These are phyloP conservation scores for Diadumene lineata DNA, from an alignment of 92 coral and sea anemone species.

Conservation along the genomic window DNA sequence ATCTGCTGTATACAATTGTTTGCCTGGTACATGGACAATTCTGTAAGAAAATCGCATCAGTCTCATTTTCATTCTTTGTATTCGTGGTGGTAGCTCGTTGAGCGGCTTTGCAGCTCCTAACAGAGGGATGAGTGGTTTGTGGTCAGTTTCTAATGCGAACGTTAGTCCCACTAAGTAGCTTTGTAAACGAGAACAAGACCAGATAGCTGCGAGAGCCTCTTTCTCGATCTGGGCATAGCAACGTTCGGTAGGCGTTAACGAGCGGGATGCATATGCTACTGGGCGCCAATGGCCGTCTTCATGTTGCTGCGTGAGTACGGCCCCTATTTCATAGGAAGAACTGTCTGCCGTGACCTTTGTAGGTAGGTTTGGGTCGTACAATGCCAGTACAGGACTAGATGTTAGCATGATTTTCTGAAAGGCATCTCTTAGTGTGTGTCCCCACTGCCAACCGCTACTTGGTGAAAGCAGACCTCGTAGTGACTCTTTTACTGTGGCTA, in stretches of 20 bases:
- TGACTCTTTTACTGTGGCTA: too few species aligned
- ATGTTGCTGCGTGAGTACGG: background rate
- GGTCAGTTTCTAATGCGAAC: conserved; percentile 29
- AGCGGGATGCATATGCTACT: conserved; percentile 24
- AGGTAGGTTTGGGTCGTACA: conserved; percentile 14
- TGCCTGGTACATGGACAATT: conserved; percentile 33
- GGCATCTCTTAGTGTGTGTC: too few species aligned
- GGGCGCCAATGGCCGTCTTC: conserved; percentile 13
- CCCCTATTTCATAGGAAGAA: conserved; percentile 8
- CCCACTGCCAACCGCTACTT: too few species aligned
- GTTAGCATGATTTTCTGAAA: too few species aligned
- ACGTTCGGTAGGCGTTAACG: conserved; percentile 7
- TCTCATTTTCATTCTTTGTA: conserved; percentile 36
- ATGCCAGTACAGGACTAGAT: conserved; percentile 7
- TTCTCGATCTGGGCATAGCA: conserved; percentile 40
- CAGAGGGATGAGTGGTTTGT: conserved; percentile 35
- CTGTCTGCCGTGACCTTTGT: conserved; percentile 25
- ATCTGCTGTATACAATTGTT: conserved; percentile 48
- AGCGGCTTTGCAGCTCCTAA: conserved; percentile 25
- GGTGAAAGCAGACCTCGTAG: too few species aligned
- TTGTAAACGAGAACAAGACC: conserved; percentile 39
- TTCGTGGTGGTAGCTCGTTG: conserved; percentile 26
- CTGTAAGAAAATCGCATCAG: conserved; percentile 23
- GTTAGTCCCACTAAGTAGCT: conserved; percentile 22
- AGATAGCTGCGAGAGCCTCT: conserved; percentile 28